Base-by-base conservation (phyloP, 2,888 invertebrate genomes). In the Phania funesta region DNA sequence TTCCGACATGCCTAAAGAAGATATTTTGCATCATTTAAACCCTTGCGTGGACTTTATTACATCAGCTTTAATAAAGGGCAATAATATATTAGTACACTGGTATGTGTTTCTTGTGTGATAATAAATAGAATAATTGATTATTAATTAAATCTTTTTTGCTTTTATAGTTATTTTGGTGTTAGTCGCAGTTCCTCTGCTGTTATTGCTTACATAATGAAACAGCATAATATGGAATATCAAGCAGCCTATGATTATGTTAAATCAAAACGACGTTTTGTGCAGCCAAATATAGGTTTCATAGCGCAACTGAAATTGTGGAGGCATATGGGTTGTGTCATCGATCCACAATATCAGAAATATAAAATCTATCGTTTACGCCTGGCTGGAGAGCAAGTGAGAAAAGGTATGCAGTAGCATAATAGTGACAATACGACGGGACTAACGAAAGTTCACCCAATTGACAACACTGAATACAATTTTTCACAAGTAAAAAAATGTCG, bases 161-260 rank as follows among this genome's bases (percentile, higher is more conserved):
- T 11, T 80, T 83, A 46, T 89, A 96, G 96, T 90, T 96, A 96
- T 89, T 97, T 95, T 87, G 98, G 98, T 13, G 95, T 97, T 3
- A 98, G 98, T 0, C 93, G 98, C 68, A 98, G 98, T 89, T 96
- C 97, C 0, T 95, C 97, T 0, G 92, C 97, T 3, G 95, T 97
- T 0, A 94, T 97, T 74, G 97, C 96, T 0, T 97, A 95, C 89
- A 91, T 97, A 11, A 98, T 98, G 98, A 95, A 95, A 87, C 96
- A 95, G 85, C 94, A 96, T 88, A 91, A 93, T n/a, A 89, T 96
- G 50, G 93, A 93, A 75, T 95, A 94, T 85, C 92, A 93, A 38
- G 94, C 95, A 60, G 97, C 97, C 0, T 94, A 94, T 80, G 93
- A 94, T 50, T 86, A 90, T 83, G 95, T 96, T 0, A 94, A 94